These are phyloP conservation scores for Perognathus longimembris DNA, from an alignment of 2,113 vertebrate species.

Conservation along the genomic window DNA sequence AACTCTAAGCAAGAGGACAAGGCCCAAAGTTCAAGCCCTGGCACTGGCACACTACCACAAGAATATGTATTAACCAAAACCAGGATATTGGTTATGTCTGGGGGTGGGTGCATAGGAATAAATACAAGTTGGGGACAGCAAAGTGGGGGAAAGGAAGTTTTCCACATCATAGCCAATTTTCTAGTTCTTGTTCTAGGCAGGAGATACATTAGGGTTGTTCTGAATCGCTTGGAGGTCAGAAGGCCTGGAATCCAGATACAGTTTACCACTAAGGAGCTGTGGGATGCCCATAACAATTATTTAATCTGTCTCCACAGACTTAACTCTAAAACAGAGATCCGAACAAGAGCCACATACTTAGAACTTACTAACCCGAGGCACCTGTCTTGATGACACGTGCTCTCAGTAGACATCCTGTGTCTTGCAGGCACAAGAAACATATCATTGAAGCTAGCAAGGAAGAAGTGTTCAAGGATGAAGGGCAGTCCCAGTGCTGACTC, in stretches of 20 bases:
- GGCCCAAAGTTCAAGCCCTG: too few species aligned
- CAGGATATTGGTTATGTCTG: slow-evolving; percentile 52
- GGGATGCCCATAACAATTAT: neutral
- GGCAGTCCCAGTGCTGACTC: neutral
- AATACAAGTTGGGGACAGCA: neutral
- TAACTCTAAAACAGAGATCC: neutral
- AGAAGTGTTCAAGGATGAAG: neutral
- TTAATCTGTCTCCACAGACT: slow-evolving; percentile 13
- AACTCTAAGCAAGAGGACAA: too few species aligned
- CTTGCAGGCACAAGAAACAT: neutral
- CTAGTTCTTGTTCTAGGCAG: neutral
- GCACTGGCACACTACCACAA: too few species aligned
- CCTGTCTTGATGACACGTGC: neutral
- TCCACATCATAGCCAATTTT: neutral
- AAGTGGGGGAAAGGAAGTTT: neutral
- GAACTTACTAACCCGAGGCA: neutral
- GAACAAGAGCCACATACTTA: neutral
- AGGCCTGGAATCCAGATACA: neutral
- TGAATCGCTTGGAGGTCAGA: neutral
- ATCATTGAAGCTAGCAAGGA: neutral
- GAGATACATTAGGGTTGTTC: neutral
- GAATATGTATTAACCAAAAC: neutral
- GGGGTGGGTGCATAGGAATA: neutral
- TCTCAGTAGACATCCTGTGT: neutral
- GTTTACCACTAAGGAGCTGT: neutral